Conservation (phyloP, 2,113 vertebrate species). For the Alligator sinensis region DNA sequence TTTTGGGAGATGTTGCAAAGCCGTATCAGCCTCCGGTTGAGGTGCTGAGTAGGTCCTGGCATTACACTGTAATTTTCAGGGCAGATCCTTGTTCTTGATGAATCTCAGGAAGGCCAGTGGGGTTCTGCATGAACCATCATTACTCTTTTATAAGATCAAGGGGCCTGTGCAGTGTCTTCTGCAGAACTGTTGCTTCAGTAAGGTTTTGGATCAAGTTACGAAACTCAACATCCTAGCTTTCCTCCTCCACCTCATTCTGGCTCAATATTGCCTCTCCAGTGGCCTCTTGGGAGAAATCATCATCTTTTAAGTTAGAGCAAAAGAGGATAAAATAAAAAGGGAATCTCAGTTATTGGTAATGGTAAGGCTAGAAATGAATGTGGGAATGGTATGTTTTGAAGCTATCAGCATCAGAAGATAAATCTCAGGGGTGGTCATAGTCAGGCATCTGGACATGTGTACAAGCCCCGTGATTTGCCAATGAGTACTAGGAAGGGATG, state of each 20-base stretch:
- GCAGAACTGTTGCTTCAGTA: background rate
- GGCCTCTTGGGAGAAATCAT: background rate
- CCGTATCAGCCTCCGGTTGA: too few relatives aligned
- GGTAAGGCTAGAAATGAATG: background rate
- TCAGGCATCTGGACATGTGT: background rate
- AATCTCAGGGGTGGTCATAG: background rate
- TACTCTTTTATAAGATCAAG: background rate
- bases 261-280: background rate
- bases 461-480: background rate
- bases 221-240: background rate
- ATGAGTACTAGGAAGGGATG: background rate
- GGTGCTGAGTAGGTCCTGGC: background rate
- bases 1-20: too few relatives aligned
- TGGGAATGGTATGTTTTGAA: background rate
- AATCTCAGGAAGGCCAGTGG: background rate
- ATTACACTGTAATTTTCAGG: background rate
- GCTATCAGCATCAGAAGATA: background rate
- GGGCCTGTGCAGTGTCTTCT: background rate
- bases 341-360: background rate
- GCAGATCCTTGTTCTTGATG: background rate
- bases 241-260: background rate
- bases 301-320: background rate
- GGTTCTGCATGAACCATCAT: background rate
- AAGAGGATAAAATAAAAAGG: background rate
- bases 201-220: background rate